Evolutionary conservation across 2,888 invertebrate species (phyloP), one percentile per base, ranked within the genome.

Genomic region (Miltochrista miniata): DNA sequence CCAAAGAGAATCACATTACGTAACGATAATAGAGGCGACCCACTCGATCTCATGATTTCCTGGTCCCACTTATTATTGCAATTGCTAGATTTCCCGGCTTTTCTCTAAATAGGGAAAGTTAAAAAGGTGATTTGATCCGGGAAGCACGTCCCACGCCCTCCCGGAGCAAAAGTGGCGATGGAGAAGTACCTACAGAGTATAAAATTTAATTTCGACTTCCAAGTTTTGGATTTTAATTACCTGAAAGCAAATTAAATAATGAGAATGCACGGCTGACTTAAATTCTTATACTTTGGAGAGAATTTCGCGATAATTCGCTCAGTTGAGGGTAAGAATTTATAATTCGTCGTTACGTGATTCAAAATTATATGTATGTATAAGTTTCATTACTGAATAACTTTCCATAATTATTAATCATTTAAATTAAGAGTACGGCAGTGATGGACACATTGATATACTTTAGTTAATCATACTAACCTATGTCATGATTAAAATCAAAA

Each of bases 211-310:
- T 91, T 85, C 75, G 79, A 70, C 79, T 75, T 59, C 79, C 74
- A 89, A 90, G 83, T 90, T 91, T 90, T 86, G 83, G 88, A 88
- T 90, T 91, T 91, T 90, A 91, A 90, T 90, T 90, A 90, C 89
- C 87, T 86, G 83, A 84, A 78, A 85, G 83, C 83, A 68, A 90
- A 90, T 90, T 88, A 88, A 89, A 87, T 89, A 87, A 81, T 74
- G 79, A 81, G 76, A 61, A 59, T 68, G 65, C 71, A 65, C 61
- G 68, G 54, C 64, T 66, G 73, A 63, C 63, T 67, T 56, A 57
- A 61, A 68, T 73, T 72, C 64, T 67, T 71, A 58, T 48, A 68
- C 57, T 68, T 56, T 53, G 56, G 56, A 56, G 62, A 62, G 63
- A 72, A 67, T 69, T 59, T 54, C 39, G 48, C 36, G 54, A 50